Conservation (phyloP, 2,888 invertebrate species). For the Ectropis crepuscularia region DNA sequence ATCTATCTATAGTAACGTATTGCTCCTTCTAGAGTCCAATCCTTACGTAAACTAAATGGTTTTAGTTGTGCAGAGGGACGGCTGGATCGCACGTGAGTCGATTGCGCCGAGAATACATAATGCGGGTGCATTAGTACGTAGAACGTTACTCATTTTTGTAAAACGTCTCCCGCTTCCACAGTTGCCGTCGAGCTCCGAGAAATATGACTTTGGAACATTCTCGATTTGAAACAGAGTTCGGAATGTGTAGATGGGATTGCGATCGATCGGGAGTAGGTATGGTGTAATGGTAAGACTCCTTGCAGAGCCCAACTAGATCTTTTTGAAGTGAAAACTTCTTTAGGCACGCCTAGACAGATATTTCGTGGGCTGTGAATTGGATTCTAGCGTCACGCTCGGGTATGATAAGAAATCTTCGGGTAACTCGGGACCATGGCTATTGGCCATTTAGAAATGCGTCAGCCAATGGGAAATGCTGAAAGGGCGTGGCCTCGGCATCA, state of each 20-base stretch:
- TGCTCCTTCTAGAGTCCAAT: neutral
- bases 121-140: constrained; percentile 59
- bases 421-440: no score
- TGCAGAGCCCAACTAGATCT: no score
- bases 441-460: no score
- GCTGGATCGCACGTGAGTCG: constrained; percentile 42
- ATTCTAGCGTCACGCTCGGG: no score
- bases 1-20: neutral
- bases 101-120: constrained; percentile 58
- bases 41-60: constrained; percentile 47
- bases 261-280: no score
- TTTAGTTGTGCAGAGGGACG: constrained; percentile 54
- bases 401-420: no score
- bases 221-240: constrained; percentile 33
- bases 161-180: constrained; percentile 44
- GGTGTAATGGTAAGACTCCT: no score
- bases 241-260: constrained; percentile 30
- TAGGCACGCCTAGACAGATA: no score
- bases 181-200: constrained; percentile 43
- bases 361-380: no score
- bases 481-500: no score
- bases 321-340: no score
- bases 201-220: constrained; percentile 42
- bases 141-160: constrained; percentile 60
- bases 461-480: no score